Percentiles rank a stretch among this genome's conserved stretches.
Evolutionary conservation across 1,140 invertebrate genomes (phyloP).

Genomic region (Zaprionus ornatus): DNA sequence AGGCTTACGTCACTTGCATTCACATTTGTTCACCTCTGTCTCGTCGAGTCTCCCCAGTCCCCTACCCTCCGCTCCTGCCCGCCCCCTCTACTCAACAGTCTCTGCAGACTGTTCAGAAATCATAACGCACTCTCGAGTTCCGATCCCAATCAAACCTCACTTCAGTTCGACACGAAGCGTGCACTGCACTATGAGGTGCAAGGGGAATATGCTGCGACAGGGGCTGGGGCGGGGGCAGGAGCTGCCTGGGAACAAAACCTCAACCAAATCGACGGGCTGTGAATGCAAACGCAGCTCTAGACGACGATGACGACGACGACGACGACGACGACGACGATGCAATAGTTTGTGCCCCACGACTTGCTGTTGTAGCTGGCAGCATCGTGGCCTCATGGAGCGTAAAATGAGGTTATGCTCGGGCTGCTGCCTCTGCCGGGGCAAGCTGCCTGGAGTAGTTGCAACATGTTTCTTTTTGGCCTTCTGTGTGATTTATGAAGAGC

Average conservation of each 20-base stretch:
- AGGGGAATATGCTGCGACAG: background rate
- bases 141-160: conserved; percentile 65
- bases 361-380: conserved; percentile 23
- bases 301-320: conserved; percentile 17
- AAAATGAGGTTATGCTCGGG: conserved; percentile 80
- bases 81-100: conserved; percentile 21
- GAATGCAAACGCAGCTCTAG: conserved; percentile 39
- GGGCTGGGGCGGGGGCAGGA: background rate
- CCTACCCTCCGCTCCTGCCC: background rate
- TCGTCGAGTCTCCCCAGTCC: background rate
- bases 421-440: conserved; percentile 47
- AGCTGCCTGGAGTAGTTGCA: background rate
- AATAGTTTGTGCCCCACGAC: conserved; percentile 22
- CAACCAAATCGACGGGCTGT: conserved; percentile 28
- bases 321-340: conserved; percentile 9
- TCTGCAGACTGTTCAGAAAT: conserved; percentile 65
- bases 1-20: conserved; percentile 23
- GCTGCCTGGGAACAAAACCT: conserved; percentile 33
- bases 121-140: conserved; percentile 63
- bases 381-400: conserved; percentile 74
- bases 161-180: conserved; percentile 24
- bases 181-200: background rate
- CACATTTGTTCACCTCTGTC: conserved; percentile 33
- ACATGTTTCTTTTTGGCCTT: conserved; percentile 59
- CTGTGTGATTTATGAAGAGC: conserved; percentile 82